Conservation (phyloP, 1,140 invertebrate species). For the Pachypsylla venusta region DNA sequence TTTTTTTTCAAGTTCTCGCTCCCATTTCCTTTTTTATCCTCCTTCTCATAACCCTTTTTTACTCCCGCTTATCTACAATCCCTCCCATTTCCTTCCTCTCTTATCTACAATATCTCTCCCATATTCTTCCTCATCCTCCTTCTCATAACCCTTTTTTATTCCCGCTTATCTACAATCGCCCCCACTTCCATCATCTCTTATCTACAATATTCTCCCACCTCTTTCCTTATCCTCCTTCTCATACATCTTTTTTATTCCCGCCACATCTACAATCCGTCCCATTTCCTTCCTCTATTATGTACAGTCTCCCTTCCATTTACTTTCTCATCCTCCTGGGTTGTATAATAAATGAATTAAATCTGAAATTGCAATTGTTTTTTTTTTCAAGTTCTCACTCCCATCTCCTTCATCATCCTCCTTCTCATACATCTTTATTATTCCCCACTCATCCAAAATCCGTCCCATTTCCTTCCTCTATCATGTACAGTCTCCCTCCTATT, state of each 20-base stretch:
- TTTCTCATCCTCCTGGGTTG: too few species aligned
- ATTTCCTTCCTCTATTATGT: background rate
- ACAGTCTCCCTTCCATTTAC: background rate
- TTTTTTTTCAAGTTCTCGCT: too few species aligned
- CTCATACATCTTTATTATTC: background rate
- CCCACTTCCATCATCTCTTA: background rate
- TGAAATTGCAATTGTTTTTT: too few species aligned
- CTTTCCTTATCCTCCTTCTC: background rate
- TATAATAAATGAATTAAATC: too few species aligned
- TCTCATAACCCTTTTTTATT: background rate
- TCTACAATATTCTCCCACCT: background rate
- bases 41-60: background rate
- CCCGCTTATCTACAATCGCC: background rate
- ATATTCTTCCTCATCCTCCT: background rate
- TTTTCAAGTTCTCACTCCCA: too few species aligned
- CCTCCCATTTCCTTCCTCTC: background rate
- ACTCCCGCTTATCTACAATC: background rate
- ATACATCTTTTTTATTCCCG: background rate
- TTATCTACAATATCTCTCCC: background rate
- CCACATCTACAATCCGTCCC: background rate
- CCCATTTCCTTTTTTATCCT: background rate
- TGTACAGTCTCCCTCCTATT: background rate
- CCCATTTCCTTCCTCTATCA: background rate
- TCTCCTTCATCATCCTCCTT: too few species aligned
- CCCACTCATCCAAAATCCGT: background rate